A percentile compares a stretch with the other conserved stretches of the same genome.
phyloP scores from a whole-genome alignment of 2,888 invertebrate genomes.

The Trissolcus japonicus region DNA sequence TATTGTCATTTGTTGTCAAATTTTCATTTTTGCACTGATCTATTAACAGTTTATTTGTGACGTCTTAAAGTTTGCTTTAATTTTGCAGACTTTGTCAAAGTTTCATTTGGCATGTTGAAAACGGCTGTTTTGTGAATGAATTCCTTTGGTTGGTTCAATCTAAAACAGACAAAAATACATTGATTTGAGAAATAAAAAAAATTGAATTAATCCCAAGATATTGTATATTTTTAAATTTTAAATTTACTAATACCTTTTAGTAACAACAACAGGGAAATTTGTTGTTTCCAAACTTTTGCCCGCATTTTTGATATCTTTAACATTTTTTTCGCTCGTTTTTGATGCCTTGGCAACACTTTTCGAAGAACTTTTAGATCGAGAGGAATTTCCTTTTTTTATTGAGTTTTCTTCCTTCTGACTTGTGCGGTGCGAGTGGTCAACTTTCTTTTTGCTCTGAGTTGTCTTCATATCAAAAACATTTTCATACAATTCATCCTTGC shows the following conservation, averaged over 20 bases:
- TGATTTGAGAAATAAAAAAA: neutral
- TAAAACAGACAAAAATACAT: conserved; percentile 38
- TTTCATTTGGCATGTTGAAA: conserved; percentile 70
- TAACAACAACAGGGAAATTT: neutral
- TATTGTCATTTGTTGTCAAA: too few species aligned
- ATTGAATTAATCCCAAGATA: neutral
- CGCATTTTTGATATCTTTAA: conserved; percentile 2
- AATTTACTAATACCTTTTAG: neutral
- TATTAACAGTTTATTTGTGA: conserved; percentile 49
- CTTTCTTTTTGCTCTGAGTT: conserved; percentile 7
- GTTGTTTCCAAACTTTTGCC: conserved; percentile 3
- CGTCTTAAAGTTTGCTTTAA: conserved; percentile 62
- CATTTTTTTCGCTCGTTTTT: conserved; percentile 1
- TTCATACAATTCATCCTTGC: conserved; percentile 29
- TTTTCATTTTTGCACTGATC: too few species aligned
- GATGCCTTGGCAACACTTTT: neutral
- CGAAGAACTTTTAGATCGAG: neutral
- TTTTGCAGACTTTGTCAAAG: conserved; percentile 63
- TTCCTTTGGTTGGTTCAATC: conserved; percentile 66
- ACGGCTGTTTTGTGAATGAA: conserved; percentile 70
- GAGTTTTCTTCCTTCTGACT: conserved; percentile 1
- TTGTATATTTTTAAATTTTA: too few species aligned
- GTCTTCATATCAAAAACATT: conserved; percentile 21
- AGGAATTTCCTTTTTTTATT: conserved; percentile 4
- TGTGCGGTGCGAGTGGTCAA: neutral